Conservation (phyloP, 2,888 invertebrate genomes). For the Dynastes tityus region DNA sequence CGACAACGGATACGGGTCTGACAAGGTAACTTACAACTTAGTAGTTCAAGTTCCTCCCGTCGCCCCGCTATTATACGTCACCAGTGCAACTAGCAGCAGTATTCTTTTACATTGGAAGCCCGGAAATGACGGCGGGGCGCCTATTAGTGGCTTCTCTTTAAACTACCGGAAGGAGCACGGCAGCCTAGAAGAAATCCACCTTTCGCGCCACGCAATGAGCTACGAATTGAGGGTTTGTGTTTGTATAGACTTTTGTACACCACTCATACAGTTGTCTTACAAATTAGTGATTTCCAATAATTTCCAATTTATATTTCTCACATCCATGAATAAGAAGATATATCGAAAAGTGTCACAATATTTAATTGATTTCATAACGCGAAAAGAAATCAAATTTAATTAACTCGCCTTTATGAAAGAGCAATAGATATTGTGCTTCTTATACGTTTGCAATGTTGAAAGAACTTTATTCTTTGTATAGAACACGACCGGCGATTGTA, state of each 20-base stretch:
- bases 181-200: constrained; percentile 77
- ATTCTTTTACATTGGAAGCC: constrained; percentile 84
- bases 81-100: constrained; percentile 83
- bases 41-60: constrained; percentile 84
- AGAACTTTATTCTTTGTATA: too few species aligned
- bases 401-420: too few species aligned
- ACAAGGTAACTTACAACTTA: constrained; percentile 77
- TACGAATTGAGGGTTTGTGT: constrained; percentile 76
- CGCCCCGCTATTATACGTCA: constrained; percentile 82
- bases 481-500: too few species aligned
- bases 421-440: too few species aligned
- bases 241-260: constrained; percentile 2
- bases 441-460: too few species aligned
- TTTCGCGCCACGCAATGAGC: constrained; percentile 78
- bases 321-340: not conserved
- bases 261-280: constrained; percentile 1
- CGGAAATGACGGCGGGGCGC: constrained; percentile 80
- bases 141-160: constrained; percentile 79
- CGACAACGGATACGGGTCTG: constrained; percentile 80
- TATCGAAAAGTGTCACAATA: not conserved
- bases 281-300: constrained; percentile 6
- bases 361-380: too few species aligned
- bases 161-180: constrained; percentile 79
- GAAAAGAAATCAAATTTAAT: too few species aligned
- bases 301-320: not conserved